These are phyloP conservation scores for Adela reaumurella DNA, from an alignment of 2,888 invertebrate species.

Conservation along the genomic window DNA sequence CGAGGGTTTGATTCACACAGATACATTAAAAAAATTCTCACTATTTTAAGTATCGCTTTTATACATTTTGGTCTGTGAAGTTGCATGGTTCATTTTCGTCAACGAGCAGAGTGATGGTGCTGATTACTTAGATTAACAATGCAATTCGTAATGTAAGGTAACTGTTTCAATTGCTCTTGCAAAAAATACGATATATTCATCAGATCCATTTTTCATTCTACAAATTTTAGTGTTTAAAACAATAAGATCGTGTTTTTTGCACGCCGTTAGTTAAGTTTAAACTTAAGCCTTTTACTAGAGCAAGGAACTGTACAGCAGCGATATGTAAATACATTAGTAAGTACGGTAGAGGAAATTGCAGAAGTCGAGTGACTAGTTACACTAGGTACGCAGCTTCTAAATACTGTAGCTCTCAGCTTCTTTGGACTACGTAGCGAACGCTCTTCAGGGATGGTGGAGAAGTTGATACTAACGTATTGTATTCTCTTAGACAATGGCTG, in stretches of 20 bases:
- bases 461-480: background rate
- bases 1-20: background rate
- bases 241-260: background rate
- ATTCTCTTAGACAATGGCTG: constrained; percentile 90
- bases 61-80: too few relatives aligned
- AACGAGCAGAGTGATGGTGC: too few relatives aligned
- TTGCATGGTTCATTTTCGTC: too few relatives aligned
- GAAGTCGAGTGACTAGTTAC: background rate
- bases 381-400: background rate
- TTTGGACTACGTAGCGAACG: background rate
- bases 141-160: too few relatives aligned
- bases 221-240: too few relatives aligned
- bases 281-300: background rate
- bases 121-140: too few relatives aligned
- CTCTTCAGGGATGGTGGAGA: background rate
- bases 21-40: background rate
- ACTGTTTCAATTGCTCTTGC: too few relatives aligned
- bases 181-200: too few relatives aligned
- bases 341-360: background rate
- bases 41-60: too few relatives aligned
- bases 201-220: too few relatives aligned
- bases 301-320: background rate
- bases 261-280: background rate
- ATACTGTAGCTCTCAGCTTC: background rate
- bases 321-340: background rate